Conservation (phyloP, 2,113 vertebrate genomes). For the Pampusana beccarii region DNA sequence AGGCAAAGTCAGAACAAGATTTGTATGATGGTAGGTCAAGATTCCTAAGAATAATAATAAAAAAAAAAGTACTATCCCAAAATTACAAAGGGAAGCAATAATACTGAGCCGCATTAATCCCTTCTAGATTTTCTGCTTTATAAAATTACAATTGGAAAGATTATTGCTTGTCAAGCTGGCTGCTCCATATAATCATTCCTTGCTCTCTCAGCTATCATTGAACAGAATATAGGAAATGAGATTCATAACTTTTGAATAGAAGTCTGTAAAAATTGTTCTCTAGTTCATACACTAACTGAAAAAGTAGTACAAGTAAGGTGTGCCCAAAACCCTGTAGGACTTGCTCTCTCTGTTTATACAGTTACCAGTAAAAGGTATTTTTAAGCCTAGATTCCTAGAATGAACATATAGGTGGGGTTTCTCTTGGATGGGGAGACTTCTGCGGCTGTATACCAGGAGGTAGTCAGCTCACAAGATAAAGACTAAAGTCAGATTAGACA, state of each 20-base stretch:
- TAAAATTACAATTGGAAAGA: neutral
- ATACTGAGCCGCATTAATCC: neutral
- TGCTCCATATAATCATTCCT: neutral
- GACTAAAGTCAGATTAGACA: neutral
- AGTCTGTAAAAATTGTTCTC: neutral
- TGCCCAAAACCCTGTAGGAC: neutral
- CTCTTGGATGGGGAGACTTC: neutral
- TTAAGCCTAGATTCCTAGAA: neutral
- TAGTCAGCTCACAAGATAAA: neutral
- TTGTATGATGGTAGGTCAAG: neutral
- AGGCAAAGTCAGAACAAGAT: neutral
- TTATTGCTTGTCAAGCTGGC: neutral
- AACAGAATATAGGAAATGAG: neutral
- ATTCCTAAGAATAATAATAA: neutral
- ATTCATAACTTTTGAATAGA: neutral
- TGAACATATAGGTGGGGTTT: neutral
- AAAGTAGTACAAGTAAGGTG: neutral
- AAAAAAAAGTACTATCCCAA: neutral
- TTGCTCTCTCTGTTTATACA: neutral
- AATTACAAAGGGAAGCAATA: neutral
- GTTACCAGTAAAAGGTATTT: neutral
- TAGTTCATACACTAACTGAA: neutral
- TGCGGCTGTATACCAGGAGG: neutral
- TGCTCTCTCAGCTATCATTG: neutral
- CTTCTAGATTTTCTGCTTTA: neutral